These are phyloP conservation scores for Caenorhabditis drosophilae DNA, from an alignment of 2,888 invertebrate species.

Conservation along the genomic window DNA sequence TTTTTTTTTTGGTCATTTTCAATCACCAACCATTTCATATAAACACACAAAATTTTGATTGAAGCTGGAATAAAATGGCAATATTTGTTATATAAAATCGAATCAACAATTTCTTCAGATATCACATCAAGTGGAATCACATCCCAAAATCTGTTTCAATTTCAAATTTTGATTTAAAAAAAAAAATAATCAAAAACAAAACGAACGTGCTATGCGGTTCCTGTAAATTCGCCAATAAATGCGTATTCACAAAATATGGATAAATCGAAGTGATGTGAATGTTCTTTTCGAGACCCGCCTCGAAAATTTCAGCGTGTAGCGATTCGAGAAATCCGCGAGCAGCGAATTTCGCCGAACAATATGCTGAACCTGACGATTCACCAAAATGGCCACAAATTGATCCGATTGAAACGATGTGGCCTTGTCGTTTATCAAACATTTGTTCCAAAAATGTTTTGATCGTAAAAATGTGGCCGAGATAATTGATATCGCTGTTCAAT, in stretches of 20 bases:
- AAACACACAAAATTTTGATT: slow-evolving; percentile 30
- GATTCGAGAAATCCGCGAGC: slow-evolving; percentile 39
- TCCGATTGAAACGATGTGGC: slow-evolving; percentile 40
- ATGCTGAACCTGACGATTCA: slow-evolving; percentile 41
- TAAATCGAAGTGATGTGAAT: slow-evolving; percentile 33
- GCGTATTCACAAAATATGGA: slow-evolving; percentile 41
- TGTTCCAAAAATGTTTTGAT: slow-evolving; percentile 32
- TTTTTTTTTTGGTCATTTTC: not conserved
- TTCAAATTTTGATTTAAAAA: slow-evolving; percentile 1
- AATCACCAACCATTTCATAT: slow-evolving; percentile 25
- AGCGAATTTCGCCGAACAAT: slow-evolving; percentile 44
- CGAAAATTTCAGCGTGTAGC: slow-evolving; percentile 35
- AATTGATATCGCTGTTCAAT: slow-evolving; percentile 37
- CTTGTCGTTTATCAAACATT: slow-evolving; percentile 31
- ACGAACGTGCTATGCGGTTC: slow-evolving; percentile 46
- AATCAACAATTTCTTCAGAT: slow-evolving; percentile 30
- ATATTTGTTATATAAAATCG: slow-evolving; percentile 35
- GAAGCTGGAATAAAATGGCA: slow-evolving; percentile 36
- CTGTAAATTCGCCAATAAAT: slow-evolving; percentile 26
- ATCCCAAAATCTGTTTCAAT: slow-evolving; percentile 38
- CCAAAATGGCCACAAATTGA: slow-evolving; percentile 44
- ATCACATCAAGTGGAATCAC: slow-evolving; percentile 25
- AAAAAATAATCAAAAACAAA: not conserved
- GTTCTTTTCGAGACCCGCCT: slow-evolving; percentile 12
- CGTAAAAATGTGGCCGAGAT: slow-evolving; percentile 40